A percentile compares a stretch with the other conserved stretches of the same genome.
Evolutionary conservation across 2,888 invertebrate species (phyloP).

Genomic region (Heliconius sara): DNA sequence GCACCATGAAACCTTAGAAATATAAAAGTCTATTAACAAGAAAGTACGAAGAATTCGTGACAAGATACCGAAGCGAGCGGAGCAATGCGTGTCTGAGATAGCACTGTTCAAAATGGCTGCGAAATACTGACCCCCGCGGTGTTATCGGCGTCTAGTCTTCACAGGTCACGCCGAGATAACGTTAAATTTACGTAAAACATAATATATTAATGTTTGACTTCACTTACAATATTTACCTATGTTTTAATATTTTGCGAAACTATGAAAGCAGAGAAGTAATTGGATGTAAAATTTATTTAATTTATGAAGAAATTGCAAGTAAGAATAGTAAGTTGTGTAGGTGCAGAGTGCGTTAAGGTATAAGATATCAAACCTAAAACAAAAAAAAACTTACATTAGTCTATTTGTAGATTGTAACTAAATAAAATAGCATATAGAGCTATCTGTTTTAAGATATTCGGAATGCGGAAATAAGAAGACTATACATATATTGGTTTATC

Average conservation of each 20-base stretch:
- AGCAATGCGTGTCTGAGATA: constrained; percentile 60
- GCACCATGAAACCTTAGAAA: constrained; percentile 75
- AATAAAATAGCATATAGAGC: neutral
- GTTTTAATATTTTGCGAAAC: neutral
- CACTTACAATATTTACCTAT: constrained; percentile 7
- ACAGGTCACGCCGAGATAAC: constrained; percentile 54
- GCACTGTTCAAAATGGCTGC: constrained; percentile 76
- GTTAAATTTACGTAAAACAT: constrained; percentile 49
- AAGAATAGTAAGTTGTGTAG: neutral
- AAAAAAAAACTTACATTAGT: neutral
- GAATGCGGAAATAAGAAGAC: neutral
- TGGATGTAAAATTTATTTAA: neutral
- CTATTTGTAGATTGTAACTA: neutral
- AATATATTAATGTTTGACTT: constrained; percentile 6
- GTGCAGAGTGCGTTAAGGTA: neutral
- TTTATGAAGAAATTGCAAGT: neutral
- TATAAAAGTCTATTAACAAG: constrained; percentile 49
- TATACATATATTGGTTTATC: neutral
- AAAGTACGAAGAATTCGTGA: constrained; percentile 46
- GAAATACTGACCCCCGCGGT: constrained; percentile 57
- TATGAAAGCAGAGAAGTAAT: neutral
- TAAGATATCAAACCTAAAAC: neutral
- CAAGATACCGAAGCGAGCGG: constrained; percentile 52
- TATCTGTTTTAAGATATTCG: neutral
- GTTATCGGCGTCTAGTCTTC: constrained; percentile 63